phyloP scores from a whole-genome alignment of 2,888 invertebrate species.

The Salticus scenicus region DNA sequence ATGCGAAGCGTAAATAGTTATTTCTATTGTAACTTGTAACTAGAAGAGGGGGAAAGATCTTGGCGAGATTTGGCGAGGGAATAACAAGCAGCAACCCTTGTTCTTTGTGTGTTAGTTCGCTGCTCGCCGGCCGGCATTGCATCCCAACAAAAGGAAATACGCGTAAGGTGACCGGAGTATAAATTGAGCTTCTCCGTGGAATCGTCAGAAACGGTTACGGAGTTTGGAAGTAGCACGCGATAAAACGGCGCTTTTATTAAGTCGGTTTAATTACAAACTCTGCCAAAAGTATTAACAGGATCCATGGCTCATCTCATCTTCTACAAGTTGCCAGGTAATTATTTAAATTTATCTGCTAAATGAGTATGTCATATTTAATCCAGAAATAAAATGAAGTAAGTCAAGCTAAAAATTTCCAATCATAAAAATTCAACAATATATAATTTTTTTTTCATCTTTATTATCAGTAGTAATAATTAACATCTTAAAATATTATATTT shows the following conservation, averaged over 20 bases:
- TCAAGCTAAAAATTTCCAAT: too few relatives aligned
- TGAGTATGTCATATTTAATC: too few relatives aligned
- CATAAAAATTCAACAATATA: too few relatives aligned
- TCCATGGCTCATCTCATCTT: conserved; percentile 52
- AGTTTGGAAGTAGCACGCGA: neutral
- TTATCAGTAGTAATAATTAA: too few relatives aligned
- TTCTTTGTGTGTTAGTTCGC: conserved; percentile 29
- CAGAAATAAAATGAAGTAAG: too few relatives aligned
- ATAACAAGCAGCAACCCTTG: conserved; percentile 32
- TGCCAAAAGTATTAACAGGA: neutral
- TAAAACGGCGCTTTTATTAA: neutral
- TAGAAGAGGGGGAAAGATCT: too few relatives aligned
- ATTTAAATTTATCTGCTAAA: neutral
- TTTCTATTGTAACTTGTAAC: too few relatives aligned
- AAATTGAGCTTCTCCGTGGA: conserved; percentile 22
- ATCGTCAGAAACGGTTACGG: conserved; percentile 27
- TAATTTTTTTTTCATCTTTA: too few relatives aligned
- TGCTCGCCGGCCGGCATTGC: conserved; percentile 46
- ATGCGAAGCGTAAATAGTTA: too few relatives aligned
- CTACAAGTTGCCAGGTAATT: conserved; percentile 46
- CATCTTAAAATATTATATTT: too few relatives aligned
- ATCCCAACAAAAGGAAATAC: conserved; percentile 52
- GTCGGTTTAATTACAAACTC: neutral
- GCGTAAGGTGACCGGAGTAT: conserved; percentile 39
- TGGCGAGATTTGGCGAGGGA: conserved; percentile 20